Evolutionary conservation across 2,888 invertebrate species (phyloP), one percentile per base, ranked within the genome.

Genomic region (Drosophila tanythrix): DNA sequence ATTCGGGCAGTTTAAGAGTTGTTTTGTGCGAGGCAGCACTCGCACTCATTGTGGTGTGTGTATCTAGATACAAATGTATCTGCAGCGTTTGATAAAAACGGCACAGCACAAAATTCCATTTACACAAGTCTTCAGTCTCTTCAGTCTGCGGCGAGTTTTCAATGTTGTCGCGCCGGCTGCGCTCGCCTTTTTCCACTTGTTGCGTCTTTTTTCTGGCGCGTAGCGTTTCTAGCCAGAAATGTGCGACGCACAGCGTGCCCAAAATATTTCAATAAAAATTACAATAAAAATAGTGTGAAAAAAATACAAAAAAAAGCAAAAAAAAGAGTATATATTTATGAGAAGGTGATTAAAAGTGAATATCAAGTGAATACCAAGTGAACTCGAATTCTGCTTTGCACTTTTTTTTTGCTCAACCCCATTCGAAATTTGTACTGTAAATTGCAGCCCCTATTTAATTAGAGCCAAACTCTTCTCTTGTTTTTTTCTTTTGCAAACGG

Each of bases 1-100:
- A 27, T 56, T 25, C n/a, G 56, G 48, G 25, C 58, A 64, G 64
- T 50, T 60, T 55, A 68, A 81, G 81, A 78, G 78, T 51, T 59
- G 60, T 31, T n/a, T 33, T 29, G 21, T 27, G 21, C 46, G 35
- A 46, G 21, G 21, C 46, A 50, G 52, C 53, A 58, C 40, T 50
- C 64, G 31, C 53, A 55, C 58, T 46, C 27, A 50, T 27, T 50
- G 50, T 27, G 27, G 36, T 58, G 56, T 46, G 53, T 59, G 81
- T 79, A 69, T 78, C 77, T 79, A 87, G 88, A 89, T 82, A 85
- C 89, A 85, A 89, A 89, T 84, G 89, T 85, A 89, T 89, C 84
- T 77, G 77, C 68, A 66, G 70, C 77, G 55, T 27, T 27, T 55
- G 87, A 88, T 85, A 85, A 75, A 84, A 85, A 70, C 86, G 75